Percentiles rank a stretch among this genome's conserved stretches.
These are phyloP conservation scores for Labeo rohita DNA, from an alignment of 2,113 vertebrate genomes.

Conservation along the genomic window DNA sequence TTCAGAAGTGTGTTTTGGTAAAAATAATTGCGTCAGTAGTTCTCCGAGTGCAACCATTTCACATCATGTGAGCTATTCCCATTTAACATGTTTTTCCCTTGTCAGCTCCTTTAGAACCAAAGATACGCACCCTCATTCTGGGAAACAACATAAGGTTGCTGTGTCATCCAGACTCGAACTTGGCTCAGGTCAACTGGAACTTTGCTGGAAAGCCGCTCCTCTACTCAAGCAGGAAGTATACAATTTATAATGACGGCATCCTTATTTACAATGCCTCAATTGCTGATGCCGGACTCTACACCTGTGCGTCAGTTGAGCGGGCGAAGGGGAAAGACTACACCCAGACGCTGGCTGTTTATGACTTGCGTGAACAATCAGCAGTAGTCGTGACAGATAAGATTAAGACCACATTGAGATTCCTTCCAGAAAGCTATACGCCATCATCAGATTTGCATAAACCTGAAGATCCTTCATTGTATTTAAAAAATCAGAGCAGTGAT, in stretches of 20 bases:
- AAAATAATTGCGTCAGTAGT: no score
- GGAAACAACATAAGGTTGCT: slow-evolving; percentile 68
- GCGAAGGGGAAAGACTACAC: slow-evolving; percentile 60
- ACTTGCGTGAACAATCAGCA: slow-evolving; percentile 50
- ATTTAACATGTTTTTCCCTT: background rate
- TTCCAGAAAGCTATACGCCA: background rate
- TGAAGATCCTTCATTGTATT: background rate
- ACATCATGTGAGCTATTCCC: no score
- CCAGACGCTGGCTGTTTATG: slow-evolving; percentile 61
- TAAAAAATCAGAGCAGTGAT: slow-evolving; percentile 25
- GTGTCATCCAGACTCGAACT: slow-evolving; percentile 71
- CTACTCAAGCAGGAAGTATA: slow-evolving; percentile 62
- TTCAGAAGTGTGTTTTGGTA: no score
- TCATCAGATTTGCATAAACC: slow-evolving; percentile 32
- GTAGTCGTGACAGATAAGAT: slow-evolving; percentile 25
- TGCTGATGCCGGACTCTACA: slow-evolving; percentile 67
- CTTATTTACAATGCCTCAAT: slow-evolving; percentile 65
- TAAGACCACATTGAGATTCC: background rate
- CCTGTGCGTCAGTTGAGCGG: slow-evolving; percentile 68
- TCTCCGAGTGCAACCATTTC: no score
- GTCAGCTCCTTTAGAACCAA: slow-evolving; percentile 62
- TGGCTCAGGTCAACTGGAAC: slow-evolving; percentile 71
- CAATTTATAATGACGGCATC: slow-evolving; percentile 66
- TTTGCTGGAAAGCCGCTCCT: slow-evolving; percentile 61
- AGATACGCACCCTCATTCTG: slow-evolving; percentile 55